phyloP scores from a whole-genome alignment of 2,888 invertebrate species.

The Tricholauxania praeusta region DNA sequence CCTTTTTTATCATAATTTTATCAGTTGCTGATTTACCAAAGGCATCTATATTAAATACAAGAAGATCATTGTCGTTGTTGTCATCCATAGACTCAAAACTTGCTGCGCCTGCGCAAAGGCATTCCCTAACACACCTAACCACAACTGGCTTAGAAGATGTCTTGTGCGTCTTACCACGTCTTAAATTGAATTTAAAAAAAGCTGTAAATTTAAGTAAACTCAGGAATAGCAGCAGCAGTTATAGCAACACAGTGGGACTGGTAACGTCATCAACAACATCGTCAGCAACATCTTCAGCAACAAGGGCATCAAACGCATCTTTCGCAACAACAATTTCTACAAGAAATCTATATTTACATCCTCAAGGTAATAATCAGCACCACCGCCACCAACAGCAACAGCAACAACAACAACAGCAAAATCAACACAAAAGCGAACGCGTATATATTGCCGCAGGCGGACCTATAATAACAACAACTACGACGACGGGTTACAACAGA shows the following conservation, averaged over 20 bases:
- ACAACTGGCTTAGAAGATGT: background rate
- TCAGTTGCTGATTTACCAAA: conserved; percentile 31
- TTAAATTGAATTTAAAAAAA: conserved; percentile 10
- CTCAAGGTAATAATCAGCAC: conserved; percentile 27
- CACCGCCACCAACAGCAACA: conserved; percentile 44
- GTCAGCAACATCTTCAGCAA: conserved; percentile 36
- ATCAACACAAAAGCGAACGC: conserved; percentile 40
- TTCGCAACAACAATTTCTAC: conserved; percentile 13
- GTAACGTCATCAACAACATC: conserved; percentile 28
- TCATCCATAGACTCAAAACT: background rate
- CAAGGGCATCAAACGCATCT: conserved; percentile 33
- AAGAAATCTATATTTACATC: conserved; percentile 10
- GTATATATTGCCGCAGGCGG: conserved; percentile 43
- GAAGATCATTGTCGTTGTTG: conserved; percentile 2
- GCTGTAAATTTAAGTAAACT: conserved; percentile 14
- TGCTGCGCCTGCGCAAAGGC: background rate
- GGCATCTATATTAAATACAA: conserved; percentile 13
- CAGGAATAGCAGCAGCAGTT: conserved; percentile 12
- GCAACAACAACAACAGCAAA: conserved; percentile 43
- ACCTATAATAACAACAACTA: conserved; percentile 55
- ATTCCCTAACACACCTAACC: background rate
- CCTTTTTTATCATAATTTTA: conserved; percentile 33
- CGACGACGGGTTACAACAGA: conserved; percentile 64
- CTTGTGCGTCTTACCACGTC: conserved; percentile 17
- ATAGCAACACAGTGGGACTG: conserved; percentile 33